Conservation (phyloP, 2,888 invertebrate genomes). For the Lobophora halterata region DNA sequence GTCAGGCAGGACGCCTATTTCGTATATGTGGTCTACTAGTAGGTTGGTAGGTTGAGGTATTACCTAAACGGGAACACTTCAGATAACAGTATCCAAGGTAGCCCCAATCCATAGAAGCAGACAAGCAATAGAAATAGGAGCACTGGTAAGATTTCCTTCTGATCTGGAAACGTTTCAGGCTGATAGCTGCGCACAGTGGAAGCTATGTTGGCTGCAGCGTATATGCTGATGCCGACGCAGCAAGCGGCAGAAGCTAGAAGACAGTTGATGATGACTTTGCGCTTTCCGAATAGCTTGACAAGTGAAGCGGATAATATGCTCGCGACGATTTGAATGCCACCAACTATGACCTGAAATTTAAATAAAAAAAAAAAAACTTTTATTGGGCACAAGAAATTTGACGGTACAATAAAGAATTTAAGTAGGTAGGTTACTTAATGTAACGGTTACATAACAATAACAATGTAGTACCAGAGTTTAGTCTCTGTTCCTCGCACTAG, state of each 20-base stretch:
- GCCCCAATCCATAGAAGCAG: constrained; percentile 61
- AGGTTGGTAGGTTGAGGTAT: constrained; percentile 12
- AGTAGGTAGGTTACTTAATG: too few relatives aligned
- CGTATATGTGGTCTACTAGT: too few relatives aligned
- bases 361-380: neutral
- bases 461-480: too few relatives aligned
- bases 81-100: constrained; percentile 80
- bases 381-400: too few relatives aligned
- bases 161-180: constrained; percentile 53
- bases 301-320: constrained; percentile 58
- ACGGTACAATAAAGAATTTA: too few relatives aligned
- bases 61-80: constrained; percentile 82
- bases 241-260: constrained; percentile 54
- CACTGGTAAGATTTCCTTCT: constrained; percentile 64
- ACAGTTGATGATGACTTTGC: constrained; percentile 60
- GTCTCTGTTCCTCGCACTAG: too few relatives aligned
- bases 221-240: constrained; percentile 57
- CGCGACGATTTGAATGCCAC: constrained; percentile 58
- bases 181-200: constrained; percentile 63
- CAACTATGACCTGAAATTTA: constrained; percentile 54
- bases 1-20: too few relatives aligned
- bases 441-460: too few relatives aligned
- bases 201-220: constrained; percentile 46
- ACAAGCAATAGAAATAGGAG: constrained; percentile 61
- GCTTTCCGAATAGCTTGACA: constrained; percentile 62